Evolutionary conservation across 2,888 invertebrate genomes (phyloP), one percentile per base, ranked within the genome.

Genomic region (Altica lythri): DNA sequence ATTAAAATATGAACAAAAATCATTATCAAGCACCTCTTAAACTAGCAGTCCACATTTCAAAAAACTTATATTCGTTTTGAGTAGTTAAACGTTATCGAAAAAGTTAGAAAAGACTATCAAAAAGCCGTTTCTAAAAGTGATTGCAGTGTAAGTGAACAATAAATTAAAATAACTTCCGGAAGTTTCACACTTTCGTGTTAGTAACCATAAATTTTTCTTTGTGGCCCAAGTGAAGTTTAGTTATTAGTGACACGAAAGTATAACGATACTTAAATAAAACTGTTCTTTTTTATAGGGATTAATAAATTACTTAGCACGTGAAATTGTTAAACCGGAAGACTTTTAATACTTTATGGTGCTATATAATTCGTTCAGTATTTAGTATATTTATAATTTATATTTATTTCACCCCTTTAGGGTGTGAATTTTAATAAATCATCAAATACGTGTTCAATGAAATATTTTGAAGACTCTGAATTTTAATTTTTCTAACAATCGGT

Each of bases 151-250:
- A 48, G 35, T 38, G 38, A 29, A 48, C 48, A 27, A 48, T 48
- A 48, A 48, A 48, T 48, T 38, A 48, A 48, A 48, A 38, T 38
- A 48, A 48, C 48, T 48, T 38, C 29, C 29, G 38, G 48, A 38
- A 48, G 9, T 48, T 48, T 48, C 29, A 48, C 48, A 48, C 48
- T 38, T 48, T 48, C 48, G 48, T 48, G 48, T 47, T 37, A 38
- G 18, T 47, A 47, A 47, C 47, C 22, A 38, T 48, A 48, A 38
- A 48, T 38, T 48, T 48, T 38, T 48, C 48, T 30, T 38, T 48
- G 38, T 48, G 48, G 30, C 17, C 48, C 38, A 29, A 37, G 18
- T 38, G 30, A 48, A 48, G 48, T 48, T 48, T 30, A 27, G 48
- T 48, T 38, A 38, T 48, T 30, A 48, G 30, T 38, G 48, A 38